Conservation (phyloP, 2,797 vertebrate genomes). For the Menidia menidia region DNA sequence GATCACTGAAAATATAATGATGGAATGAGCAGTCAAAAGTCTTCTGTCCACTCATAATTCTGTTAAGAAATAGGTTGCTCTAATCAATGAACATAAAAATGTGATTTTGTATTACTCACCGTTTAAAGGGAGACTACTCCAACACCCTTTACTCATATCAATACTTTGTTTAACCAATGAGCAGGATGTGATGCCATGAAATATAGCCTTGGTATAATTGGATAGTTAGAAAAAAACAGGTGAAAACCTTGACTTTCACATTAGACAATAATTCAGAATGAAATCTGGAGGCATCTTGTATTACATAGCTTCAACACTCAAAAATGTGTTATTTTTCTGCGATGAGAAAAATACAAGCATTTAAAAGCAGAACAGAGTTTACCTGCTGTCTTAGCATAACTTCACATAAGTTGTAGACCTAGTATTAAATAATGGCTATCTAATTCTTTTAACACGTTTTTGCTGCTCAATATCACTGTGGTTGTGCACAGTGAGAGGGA, state of each 20-base stretch:
- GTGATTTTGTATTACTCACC: background rate
- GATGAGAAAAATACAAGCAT: background rate
- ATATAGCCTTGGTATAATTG: background rate
- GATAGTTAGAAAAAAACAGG: background rate
- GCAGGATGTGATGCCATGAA: background rate
- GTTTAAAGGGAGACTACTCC: background rate
- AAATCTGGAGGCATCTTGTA: background rate
- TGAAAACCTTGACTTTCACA: background rate
- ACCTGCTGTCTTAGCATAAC: background rate
- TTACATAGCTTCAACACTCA: background rate
- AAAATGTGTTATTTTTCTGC: background rate
- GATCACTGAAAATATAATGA: constrained; percentile 7
- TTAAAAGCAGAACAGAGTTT: background rate
- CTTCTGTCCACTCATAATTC: background rate
- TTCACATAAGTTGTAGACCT: background rate
- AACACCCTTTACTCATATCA: background rate
- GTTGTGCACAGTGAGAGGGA: background rate
- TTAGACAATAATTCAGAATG: background rate
- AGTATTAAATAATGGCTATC: background rate
- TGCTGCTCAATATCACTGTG: background rate
- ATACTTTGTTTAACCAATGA: background rate
- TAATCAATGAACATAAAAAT: background rate
- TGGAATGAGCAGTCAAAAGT: constrained; percentile 7
- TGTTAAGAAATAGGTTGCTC: background rate
- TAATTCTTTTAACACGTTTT: background rate